Evolutionary conservation across 2,888 invertebrate species (phyloP), one percentile per base, ranked within the genome.

Genomic region (Diloba caeruleocephala): DNA sequence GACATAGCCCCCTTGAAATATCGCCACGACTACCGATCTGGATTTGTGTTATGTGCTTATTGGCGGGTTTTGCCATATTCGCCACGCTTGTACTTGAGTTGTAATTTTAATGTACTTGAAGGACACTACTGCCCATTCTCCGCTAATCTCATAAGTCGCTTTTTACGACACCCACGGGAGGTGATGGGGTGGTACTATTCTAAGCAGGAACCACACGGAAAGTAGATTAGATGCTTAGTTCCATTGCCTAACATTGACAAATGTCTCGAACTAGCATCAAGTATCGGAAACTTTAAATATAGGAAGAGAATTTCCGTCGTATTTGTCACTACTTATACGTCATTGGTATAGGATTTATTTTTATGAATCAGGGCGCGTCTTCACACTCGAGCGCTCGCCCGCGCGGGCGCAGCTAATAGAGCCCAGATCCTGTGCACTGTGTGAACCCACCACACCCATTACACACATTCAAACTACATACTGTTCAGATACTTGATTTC

Each of bases 371-470:
- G 82, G 90, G 90, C 79, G 85, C 74, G 88, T 74, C 87, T 88
- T 79, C 80, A 84, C 87, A 85, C 82, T 82, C 84, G 87, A 89
- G 65, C 82, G 79, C 55, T 29, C 84, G 85, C 85, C 71, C 68
- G 79, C 88, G 87, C 88, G 85, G 68, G 79, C 88, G 87, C 88
- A 85, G 60, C 86, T 88, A 92, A 92, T 92, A 86, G 91, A 90
- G 90, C 92, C 89, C 90, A 92, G 90, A 92, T 93, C 92, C 92
- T 92, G 89, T 88, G 80, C 78, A 70, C 71, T 85, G 87, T 85
- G 85, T 85, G 89, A 88, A 85, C 83, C 73, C 71, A 71, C 87
- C 85, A 81, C 88, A 62, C 88, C 88, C 67, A 31, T 36, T 44
- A 65, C 61, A 58, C 38, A 46, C 62, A 62, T 65, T 62, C 50